Evolutionary conservation across 2,797 vertebrate species (phyloP).

Genomic region (Gymnothorax reevesii): DNA sequence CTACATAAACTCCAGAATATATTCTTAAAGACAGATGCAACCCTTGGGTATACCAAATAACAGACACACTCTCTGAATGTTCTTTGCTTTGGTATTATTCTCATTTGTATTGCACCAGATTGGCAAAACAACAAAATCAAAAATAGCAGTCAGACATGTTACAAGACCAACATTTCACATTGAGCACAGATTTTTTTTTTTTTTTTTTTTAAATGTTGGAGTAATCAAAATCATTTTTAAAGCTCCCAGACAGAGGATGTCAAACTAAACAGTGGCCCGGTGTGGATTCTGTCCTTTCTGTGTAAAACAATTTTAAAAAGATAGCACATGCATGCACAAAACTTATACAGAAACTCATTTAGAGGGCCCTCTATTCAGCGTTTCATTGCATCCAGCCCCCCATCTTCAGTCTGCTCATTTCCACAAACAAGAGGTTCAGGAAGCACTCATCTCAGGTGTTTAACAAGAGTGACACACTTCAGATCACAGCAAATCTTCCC

Average conservation of each 20-base stretch:
- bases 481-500: not conserved
- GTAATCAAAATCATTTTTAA: not conserved
- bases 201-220: not conserved
- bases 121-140: slow-evolving; percentile 17
- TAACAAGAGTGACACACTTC: not conserved
- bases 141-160: not conserved
- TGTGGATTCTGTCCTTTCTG: too few relatives aligned
- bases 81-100: slow-evolving; percentile 53
- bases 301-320: not conserved
- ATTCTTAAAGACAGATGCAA: not conserved
- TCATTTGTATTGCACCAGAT: slow-evolving; percentile 57
- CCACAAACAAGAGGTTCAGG: not conserved
- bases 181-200: not conserved
- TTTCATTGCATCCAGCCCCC: not conserved
- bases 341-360: not conserved
- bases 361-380: not conserved
- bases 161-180: not conserved
- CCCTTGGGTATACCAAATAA: not conserved
- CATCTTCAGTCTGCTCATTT: not conserved
- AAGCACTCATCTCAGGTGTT: not conserved
- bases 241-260: not conserved
- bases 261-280: too few relatives aligned
- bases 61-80: not conserved
- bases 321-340: not conserved
- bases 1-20: slow-evolving; percentile 10